Conservation (phyloP, 2,113 vertebrate genomes). For the Boleophthalmus pectinirostris region DNA sequence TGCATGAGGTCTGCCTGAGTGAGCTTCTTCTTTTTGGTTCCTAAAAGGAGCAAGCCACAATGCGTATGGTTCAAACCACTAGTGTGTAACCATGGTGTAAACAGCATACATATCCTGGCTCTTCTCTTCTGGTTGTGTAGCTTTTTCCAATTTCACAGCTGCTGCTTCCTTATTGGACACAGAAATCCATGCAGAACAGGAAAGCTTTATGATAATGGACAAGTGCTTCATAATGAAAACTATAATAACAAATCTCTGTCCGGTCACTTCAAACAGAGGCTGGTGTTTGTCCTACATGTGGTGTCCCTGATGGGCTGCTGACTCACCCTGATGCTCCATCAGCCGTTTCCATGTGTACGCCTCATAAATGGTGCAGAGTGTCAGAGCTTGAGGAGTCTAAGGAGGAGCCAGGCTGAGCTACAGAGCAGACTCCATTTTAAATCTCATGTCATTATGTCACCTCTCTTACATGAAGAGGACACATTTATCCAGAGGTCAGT, state of each 20-base stretch:
- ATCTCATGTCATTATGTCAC: not conserved
- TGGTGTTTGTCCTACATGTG: not conserved
- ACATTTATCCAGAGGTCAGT: too few relatives aligned
- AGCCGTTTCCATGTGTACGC: conserved; percentile 4
- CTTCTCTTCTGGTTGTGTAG: not conserved
- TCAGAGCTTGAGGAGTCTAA: not conserved
- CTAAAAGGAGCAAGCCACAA: not conserved
- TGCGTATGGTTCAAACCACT: not conserved
- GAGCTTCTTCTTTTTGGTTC: too few relatives aligned
- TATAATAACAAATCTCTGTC: not conserved
- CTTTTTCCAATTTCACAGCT: conserved; percentile 1
- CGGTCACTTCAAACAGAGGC: not conserved
- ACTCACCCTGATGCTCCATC: not conserved
- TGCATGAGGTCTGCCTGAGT: not conserved
- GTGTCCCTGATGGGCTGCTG: not conserved
- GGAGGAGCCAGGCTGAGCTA: not conserved
- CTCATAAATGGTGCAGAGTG: conserved; percentile 4
- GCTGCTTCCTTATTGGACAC: not conserved
- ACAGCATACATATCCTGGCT: not conserved
- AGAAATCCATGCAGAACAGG: not conserved
- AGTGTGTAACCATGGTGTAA: not conserved
- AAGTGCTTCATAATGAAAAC: not conserved
- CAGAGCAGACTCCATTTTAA: conserved; percentile 6
- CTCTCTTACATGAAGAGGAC: not conserved
- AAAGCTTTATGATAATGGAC: not conserved